Base-by-base conservation (phyloP, 2,888 invertebrate species). In the Nymphalis polychloros region DNA sequence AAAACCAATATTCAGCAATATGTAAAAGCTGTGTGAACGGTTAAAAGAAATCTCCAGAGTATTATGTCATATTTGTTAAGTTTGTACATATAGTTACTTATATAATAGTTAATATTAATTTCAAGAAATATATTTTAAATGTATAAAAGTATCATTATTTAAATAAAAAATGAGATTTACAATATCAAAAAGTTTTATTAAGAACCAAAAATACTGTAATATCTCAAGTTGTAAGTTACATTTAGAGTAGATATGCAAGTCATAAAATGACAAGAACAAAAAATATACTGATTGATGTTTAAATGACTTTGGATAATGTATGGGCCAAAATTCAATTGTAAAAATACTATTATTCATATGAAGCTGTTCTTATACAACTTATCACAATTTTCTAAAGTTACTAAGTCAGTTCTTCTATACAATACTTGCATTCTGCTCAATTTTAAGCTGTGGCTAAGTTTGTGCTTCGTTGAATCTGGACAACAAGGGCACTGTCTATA, bases 11-110 rank as follows among this genome's bases (percentile, higher is more conserved):
- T 87, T 71, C 81, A 84, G 64, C 85, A 89, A 71, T 77, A 80
- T 49, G 79, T 90, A 10, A 88, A 87, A 79, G 86, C 82, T 70
- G 81, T 81, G 75, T 90, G 83, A 87, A 79, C 64, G 47, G 17
- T 10, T n/a, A 57, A 65, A 55, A 57, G 57, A 69, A 73, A 77
- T 75, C 73, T 76, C 73, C 68, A 77, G 78, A 79, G 79, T 79
- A 79, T 81, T 78, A 78, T 84, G 76, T 55, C n/a, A 8, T 8
- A 17, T 41, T 41, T 17, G 83, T 81, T 83, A 82, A 78, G 59
- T 61, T 73, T 87, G 85, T 87, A 85, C 79, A 86, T 86, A 85
- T 81, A 81, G 71, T 27, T 72, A 67, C 23, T 23, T 23, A 1
- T 23, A 23, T 23, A 70, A 67, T 23, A 63, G 64, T 60, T n/a